These are phyloP conservation scores for Thymelicus acteon DNA, from an alignment of 2,888 invertebrate genomes.

Conservation along the genomic window DNA sequence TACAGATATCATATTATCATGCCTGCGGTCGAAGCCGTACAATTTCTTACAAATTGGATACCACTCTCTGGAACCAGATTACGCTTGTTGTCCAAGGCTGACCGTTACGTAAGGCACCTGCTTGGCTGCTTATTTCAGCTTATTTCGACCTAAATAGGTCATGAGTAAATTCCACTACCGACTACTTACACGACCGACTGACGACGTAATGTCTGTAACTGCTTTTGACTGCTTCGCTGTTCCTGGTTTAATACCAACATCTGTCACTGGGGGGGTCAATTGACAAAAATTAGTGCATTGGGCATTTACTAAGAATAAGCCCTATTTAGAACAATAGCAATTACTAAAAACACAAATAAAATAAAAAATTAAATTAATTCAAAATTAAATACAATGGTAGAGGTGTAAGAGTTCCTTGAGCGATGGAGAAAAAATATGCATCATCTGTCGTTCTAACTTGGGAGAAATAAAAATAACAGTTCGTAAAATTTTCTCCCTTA, in stretches of 20 bases:
- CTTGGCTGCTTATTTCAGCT: constrained; percentile 49
- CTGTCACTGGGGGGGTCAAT: too few relatives aligned
- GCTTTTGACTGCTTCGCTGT: neutral
- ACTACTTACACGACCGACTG: constrained; percentile 3
- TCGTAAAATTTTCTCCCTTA: too few relatives aligned
- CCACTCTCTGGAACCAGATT: constrained; percentile 73
- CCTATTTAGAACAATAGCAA: too few relatives aligned
- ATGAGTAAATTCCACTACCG: constrained; percentile 38
- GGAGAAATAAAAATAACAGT: too few relatives aligned
- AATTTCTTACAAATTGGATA: constrained; percentile 77
- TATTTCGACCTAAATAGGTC: constrained; percentile 61
- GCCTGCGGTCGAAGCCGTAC: constrained; percentile 77
- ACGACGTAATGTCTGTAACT: neutral
- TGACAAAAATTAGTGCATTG: neutral
- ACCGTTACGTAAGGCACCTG: constrained; percentile 60
- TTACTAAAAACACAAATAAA: too few relatives aligned
- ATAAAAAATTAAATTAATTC: too few relatives aligned
- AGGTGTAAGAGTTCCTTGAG: too few relatives aligned
- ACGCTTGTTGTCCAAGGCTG: constrained; percentile 71
- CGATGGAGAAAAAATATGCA: too few relatives aligned
- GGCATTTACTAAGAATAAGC: neutral
- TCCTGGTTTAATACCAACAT: neutral
- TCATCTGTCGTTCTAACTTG: too few relatives aligned
- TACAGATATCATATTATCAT: constrained; percentile 76
- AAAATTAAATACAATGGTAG: too few relatives aligned